These are phyloP conservation scores for Megalops atlanticus DNA, from an alignment of 2,113 vertebrate genomes.

Conservation along the genomic window DNA sequence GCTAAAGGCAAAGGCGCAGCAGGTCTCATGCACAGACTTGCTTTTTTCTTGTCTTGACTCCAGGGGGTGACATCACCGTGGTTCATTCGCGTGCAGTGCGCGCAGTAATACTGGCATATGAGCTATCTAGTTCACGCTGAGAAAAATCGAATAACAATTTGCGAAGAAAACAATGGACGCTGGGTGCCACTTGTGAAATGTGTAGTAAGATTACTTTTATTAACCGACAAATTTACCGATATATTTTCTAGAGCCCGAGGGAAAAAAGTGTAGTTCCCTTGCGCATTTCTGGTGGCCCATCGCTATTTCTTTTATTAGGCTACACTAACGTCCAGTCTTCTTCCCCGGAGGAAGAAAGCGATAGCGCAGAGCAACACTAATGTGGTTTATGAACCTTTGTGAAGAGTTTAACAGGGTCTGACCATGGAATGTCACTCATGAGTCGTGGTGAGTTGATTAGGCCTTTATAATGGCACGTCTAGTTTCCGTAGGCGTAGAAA, in stretches of 20 bases:
- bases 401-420: too few species aligned
- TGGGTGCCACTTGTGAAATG: neutral
- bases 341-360: too few species aligned
- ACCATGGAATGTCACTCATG: too few species aligned
- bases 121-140: neutral
- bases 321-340: too few species aligned
- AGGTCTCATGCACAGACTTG: neutral
- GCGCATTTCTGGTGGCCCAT: neutral
- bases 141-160: conserved; percentile 1
- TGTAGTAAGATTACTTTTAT: neutral
- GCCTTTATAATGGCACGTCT: too few species aligned
- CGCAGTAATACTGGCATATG: too few species aligned
- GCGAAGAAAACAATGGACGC: neutral
- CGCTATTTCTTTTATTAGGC: too few species aligned
- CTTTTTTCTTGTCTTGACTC: neutral
- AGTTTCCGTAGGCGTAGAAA: too few species aligned
- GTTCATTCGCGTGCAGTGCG: neutral
- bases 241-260: neutral
- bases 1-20: neutral
- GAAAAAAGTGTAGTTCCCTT: neutral
- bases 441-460: too few species aligned
- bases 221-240: neutral
- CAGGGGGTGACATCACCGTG: neutral
- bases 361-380: too few species aligned
- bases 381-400: too few species aligned